phyloP scores from a whole-genome alignment of 2,888 invertebrate species.

The Trypoxylon attenuatum region DNA sequence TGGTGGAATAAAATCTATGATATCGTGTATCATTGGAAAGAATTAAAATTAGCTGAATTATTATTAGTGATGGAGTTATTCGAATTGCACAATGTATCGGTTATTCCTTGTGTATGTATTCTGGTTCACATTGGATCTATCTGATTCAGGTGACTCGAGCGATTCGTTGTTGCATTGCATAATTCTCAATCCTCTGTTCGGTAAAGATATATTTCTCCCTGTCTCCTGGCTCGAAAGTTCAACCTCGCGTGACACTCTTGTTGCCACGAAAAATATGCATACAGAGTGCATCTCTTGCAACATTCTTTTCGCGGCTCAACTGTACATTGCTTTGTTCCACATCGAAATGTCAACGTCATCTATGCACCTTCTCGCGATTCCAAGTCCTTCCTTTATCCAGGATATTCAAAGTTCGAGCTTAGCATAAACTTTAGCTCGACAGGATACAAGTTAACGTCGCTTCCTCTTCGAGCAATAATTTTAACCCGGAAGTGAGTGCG shows the following conservation, averaged over 20 bases:
- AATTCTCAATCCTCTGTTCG: background rate
- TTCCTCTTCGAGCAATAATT: too few relatives aligned
- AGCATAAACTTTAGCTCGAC: too few relatives aligned
- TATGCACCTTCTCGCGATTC: too few relatives aligned
- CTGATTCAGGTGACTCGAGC: background rate
- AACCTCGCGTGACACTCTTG: background rate
- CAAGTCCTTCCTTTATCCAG: too few relatives aligned
- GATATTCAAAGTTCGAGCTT: too few relatives aligned
- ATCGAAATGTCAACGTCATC: background rate
- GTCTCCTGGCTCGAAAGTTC: background rate
- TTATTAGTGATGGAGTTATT: too few relatives aligned
- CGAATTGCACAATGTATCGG: background rate
- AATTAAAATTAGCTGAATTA: too few relatives aligned
- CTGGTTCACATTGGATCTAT: background rate
- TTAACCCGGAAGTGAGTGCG: too few relatives aligned
- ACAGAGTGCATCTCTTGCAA: background rate
- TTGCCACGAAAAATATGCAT: background rate
- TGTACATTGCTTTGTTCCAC: background rate
- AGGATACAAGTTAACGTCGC: too few relatives aligned
- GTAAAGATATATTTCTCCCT: too few relatives aligned
- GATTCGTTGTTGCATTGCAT: background rate
- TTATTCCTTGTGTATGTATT: background rate
- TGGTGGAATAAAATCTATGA: too few relatives aligned
- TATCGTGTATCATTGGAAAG: too few relatives aligned
- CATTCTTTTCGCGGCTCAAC: background rate